Base-by-base conservation (phyloP, 2,888 invertebrate genomes). In the Chymomyza procnemis region DNA sequence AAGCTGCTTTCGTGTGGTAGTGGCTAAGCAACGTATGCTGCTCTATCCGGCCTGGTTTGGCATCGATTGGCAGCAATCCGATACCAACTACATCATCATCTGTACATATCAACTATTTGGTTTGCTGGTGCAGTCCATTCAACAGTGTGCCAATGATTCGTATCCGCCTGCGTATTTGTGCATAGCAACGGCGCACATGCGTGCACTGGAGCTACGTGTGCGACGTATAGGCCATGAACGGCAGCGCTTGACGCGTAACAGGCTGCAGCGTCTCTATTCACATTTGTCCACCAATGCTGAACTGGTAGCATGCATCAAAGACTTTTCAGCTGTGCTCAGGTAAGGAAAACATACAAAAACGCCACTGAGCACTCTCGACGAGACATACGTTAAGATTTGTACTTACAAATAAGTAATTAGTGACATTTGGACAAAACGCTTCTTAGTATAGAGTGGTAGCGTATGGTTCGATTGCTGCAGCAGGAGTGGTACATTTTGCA, bases 21-120 rank as follows among this genome's bases (percentile, higher is more conserved):
- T 89, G 1, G 69, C 79, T 0, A 64, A 64, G 1, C 55, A 86
- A 2, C 79, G 85, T 0, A 59, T 47, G 19, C 61, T 90, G 18
- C 74, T 90, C 14, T 90, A 87, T 76, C 89, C 90, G 0, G 90
- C 90, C 16, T 90, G 89, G 89, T 88, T 90, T 52, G 85, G 80
- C 21, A 22, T 88, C 14, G 78, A 90, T 58, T 90, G 89, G 89
- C 18, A 52, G 9, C 16, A 73, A 5, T 88, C 88, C 6, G 30
- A 62, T 14, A 0, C n/a, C 0, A 70, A 73, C 3, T 90, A 82
- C 69, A 4, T 22, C 0, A 14, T 76, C 4, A 84, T 80, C 6
- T 79, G 72, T 60, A 16, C 54, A 0, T 89, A 90, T 69, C 90
- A 90, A 67, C 55, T 88, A 14, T 74, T 89, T 30, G 89, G 82